A percentile compares a stretch with the other conserved stretches of the same genome.
These are phyloP conservation scores for Eumacrocentrus americanus DNA, from an alignment of 2,888 invertebrate genomes.

Conservation along the genomic window DNA sequence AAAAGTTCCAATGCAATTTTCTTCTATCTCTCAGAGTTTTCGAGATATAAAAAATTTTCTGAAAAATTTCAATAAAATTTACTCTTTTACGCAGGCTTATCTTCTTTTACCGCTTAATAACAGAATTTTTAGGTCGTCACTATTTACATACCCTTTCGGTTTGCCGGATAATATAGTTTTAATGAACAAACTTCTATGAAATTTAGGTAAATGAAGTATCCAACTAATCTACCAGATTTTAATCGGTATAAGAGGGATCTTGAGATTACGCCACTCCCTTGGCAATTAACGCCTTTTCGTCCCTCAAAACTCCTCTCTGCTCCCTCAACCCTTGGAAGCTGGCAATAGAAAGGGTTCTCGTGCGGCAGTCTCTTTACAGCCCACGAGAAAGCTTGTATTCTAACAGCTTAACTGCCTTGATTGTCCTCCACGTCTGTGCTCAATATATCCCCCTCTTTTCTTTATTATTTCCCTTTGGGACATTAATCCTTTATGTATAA, in stretches of 20 bases:
- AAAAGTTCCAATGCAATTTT: too few relatives aligned
- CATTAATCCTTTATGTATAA: not conserved
- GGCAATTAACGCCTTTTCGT: conserved; percentile 15
- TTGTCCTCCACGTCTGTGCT: conserved; percentile 8
- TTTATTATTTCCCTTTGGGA: conserved; percentile 10
- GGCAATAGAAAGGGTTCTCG: conserved; percentile 10
- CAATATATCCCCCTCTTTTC: not conserved
- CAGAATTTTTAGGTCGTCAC: too few relatives aligned
- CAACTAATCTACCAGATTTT: not conserved
- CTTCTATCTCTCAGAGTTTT: too few relatives aligned
- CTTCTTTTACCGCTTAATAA: too few relatives aligned
- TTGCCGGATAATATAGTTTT: too few relatives aligned
- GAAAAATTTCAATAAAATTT: not conserved
- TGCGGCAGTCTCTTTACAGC: not conserved
- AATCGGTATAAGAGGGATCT: not conserved
- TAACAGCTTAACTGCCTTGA: conserved; percentile 16
- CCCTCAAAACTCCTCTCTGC: too few relatives aligned
- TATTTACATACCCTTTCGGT: too few relatives aligned
- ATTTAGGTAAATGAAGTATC: not conserved
- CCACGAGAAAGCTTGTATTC: conserved; percentile 3
- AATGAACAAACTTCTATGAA: too few relatives aligned
- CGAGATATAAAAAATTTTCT: too few relatives aligned
- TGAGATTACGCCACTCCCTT: not conserved
- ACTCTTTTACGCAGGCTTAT: too few relatives aligned
- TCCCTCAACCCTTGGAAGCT: not conserved